Conservation (phyloP, 2,113 vertebrate genomes). For the Beaufortia kweichowensis region DNA sequence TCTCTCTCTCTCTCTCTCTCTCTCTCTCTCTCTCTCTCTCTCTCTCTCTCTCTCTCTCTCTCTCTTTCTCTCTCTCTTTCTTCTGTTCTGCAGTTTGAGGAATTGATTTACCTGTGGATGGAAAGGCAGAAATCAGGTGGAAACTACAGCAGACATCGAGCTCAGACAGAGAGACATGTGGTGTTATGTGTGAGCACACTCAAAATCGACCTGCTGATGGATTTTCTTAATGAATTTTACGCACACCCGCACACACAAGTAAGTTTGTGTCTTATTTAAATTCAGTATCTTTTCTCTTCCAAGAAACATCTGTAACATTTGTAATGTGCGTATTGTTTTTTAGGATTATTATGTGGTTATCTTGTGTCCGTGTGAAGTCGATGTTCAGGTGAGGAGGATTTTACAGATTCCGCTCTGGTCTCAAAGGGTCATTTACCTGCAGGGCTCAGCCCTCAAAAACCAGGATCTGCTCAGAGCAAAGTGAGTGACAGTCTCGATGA, state of each 20-base stretch:
- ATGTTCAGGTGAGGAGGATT: conserved; percentile 90
- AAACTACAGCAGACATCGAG: conserved; percentile 93
- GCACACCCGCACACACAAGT: conserved; percentile 79
- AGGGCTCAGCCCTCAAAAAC: conserved; percentile 95
- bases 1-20: no score
- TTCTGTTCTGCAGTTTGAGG: conserved; percentile 85
- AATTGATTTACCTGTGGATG: conserved; percentile 97
- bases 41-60: background rate
- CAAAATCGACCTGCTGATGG: conserved; percentile 97
- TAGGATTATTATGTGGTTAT: conserved; percentile 98
- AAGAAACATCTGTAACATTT: background rate
- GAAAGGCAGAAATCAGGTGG: conserved; percentile 97
- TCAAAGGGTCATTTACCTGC: conserved; percentile 94
- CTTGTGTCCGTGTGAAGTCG: conserved; percentile 93
- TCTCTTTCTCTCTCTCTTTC: background rate
- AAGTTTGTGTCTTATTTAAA: background rate
- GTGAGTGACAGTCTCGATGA: conserved; percentile 71
- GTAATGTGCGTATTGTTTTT: conserved; percentile 7
- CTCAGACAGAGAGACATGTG: conserved; percentile 93
- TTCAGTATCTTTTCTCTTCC: background rate
- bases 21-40: no score
- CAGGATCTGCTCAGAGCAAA: conserved; percentile 96
- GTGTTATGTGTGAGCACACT: conserved; percentile 92
- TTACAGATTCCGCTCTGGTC: conserved; percentile 97
- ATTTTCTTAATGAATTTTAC: conserved; percentile 97